Evolutionary conservation across 2,797 vertebrate species (phyloP), one percentile per base, ranked within the genome.

Genomic region (Triplophysa bombifrons): DNA sequence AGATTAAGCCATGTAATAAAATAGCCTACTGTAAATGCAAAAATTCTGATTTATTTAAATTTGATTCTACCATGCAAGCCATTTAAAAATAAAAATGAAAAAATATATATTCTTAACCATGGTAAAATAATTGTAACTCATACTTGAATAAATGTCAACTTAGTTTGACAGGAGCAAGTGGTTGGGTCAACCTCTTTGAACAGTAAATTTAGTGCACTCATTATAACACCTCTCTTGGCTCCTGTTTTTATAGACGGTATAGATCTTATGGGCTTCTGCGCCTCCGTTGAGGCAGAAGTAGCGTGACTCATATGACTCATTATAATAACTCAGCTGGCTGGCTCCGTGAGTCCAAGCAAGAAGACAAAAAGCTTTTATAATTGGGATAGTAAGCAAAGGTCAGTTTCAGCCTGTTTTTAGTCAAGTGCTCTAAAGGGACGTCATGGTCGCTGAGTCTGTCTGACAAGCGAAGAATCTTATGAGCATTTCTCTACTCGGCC

Each of bases 291-390:
- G 38, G 63, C 34, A 44, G 19, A 65, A 65, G 34, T n/a, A n/a
- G 17, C 30, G 19, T 51, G 61, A 27, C 61, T 72, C 55, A 56
- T 66, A 74, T 75, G 76, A 78, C 10, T 71, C 65, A 73, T 78
- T 73, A 14, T 65, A 41, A 55, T 51, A 53, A 79, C 51, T 46
- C 60, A 34, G 67, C 67, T 38, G 22, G 69, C 19, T 27, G 60
- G 27, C 22, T 72, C 65, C 10, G 22, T 78, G 71, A 78, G 72
- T 82, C 76, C n/a, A 68, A 22, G 16, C 46, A 25, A 48, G 60
- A 65, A 74, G 76, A 65, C 77, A 80, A 58, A 51, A n/a, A 20
- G 25, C 71, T 74, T 25, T 66, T 58, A 69, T 82, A 70, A 82
- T 65, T 82, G 65, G 70, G 34, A 34, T 30, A 38, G 50, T 8